phyloP scores from a whole-genome alignment of 2,113 vertebrate species.

The Naja naja region DNA sequence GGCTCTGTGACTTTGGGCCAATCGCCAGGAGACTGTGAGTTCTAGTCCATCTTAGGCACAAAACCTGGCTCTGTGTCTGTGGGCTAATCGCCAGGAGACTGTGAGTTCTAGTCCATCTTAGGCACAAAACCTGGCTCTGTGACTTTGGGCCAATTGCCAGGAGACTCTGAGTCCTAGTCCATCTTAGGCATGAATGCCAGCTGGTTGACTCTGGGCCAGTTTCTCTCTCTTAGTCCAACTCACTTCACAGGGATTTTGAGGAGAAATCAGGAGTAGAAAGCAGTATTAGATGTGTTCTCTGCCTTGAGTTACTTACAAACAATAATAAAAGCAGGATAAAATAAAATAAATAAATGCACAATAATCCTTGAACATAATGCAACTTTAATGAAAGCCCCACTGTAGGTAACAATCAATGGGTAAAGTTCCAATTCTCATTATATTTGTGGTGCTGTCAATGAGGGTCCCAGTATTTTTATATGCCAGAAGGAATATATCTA shows the following conservation, averaged over 20 bases:
- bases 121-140: too few species aligned
- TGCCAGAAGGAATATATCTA: not conserved
- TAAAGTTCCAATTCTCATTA: not conserved
- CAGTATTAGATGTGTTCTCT: not conserved
- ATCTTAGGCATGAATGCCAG: not conserved
- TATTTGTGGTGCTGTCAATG: not conserved
- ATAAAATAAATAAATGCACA: not conserved
- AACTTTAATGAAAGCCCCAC: not conserved
- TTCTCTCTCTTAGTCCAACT: not conserved
- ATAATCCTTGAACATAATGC: not conserved
- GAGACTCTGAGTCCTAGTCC: not conserved
- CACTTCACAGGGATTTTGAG: not conserved
- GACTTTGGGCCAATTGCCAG: too few species aligned
- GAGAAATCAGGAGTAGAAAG: not conserved
- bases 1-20: too few species aligned
- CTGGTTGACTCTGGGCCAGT: not conserved
- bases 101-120: too few species aligned
- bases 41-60: too few species aligned
- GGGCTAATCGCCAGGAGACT: too few species aligned
- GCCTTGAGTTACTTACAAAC: not conserved
- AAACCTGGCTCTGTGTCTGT: too few species aligned
- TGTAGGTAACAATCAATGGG: not conserved
- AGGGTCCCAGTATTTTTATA: not conserved
- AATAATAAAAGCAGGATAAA: not conserved
- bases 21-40: too few species aligned